A percentile compares a stretch with the other conserved stretches of the same genome.
Conservation (phyloP, 1,140 invertebrate genomes). For the Drosophila tristis region DNA sequence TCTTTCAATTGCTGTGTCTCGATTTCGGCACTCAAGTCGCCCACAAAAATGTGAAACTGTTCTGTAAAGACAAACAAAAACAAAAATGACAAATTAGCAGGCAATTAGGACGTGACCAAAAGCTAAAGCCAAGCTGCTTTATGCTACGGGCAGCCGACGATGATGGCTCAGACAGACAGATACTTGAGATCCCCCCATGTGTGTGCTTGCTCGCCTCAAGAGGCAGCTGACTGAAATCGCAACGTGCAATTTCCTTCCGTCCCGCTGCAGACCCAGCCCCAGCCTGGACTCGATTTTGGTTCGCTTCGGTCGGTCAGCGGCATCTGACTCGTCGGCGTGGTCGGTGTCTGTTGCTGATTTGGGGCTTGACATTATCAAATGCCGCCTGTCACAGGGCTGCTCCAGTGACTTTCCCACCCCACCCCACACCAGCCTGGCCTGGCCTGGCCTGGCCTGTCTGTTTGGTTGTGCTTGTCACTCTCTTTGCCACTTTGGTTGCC, state of each 20-base stretch:
- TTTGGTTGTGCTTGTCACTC: constrained; percentile 31
- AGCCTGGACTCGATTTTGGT: background rate
- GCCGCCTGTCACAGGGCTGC: constrained; percentile 61
- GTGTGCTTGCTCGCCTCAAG: constrained; percentile 32
- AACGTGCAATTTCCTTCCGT: constrained; percentile 65
- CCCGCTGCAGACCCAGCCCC: background rate
- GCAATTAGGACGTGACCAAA: constrained; percentile 46
- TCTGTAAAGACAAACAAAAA: constrained; percentile 87
- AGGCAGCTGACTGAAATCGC: constrained; percentile 64
- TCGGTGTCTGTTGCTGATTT: constrained; percentile 72
- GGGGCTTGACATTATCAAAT: constrained; percentile 78
- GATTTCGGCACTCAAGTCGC: constrained; percentile 99
- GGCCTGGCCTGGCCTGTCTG: constrained; percentile 14
- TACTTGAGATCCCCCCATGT: constrained; percentile 52
- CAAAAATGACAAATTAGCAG: constrained; percentile 22
- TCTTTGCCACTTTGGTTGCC: constrained; percentile 45
- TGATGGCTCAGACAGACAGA: constrained; percentile 45
- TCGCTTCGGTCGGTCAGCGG: background rate
- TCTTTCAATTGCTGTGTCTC: constrained; percentile 98
- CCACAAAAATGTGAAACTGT: constrained; percentile 99
- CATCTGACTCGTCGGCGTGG: constrained; percentile 1
- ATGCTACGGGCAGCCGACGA: constrained; percentile 21
- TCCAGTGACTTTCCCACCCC: background rate
- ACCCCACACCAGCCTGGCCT: background rate
- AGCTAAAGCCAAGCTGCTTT: constrained; percentile 51